phyloP scores from a whole-genome alignment of 1,140 invertebrate species.

The Trichoplusia ni region DNA sequence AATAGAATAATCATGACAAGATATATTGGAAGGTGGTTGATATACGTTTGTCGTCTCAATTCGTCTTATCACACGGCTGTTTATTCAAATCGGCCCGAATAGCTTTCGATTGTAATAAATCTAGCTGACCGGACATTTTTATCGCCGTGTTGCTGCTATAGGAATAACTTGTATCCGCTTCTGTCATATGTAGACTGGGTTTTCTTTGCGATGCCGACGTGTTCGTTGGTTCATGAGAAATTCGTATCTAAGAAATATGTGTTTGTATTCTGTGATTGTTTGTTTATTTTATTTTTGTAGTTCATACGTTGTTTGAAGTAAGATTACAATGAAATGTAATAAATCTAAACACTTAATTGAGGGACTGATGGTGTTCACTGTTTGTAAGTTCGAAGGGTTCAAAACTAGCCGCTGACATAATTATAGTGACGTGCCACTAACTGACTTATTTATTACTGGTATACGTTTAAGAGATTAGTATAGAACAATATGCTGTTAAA shows the following conservation, averaged over 20 bases:
- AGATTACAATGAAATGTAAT: constrained; percentile 6
- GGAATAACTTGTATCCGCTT: constrained; percentile 43
- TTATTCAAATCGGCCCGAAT: constrained; percentile 62
- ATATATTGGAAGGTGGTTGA: constrained; percentile 39
- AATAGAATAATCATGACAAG: constrained; percentile 61
- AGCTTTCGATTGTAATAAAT: constrained; percentile 63
- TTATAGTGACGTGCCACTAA: too few species aligned
- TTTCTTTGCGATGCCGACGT: constrained; percentile 20
- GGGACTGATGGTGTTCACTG: constrained; percentile 10
- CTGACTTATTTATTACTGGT: too few species aligned
- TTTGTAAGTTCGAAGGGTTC: constrained; percentile 11
- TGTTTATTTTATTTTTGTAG: background rate
- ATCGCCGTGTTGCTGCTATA: constrained; percentile 46
- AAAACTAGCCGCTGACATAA: too few species aligned
- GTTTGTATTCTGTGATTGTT: background rate
- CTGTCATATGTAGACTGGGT: constrained; percentile 22
- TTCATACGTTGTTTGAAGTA: background rate
- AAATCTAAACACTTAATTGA: constrained; percentile 13
- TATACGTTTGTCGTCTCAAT: constrained; percentile 44
- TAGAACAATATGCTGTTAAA: too few species aligned
- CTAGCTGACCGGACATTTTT: constrained; percentile 53
- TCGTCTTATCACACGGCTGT: constrained; percentile 54
- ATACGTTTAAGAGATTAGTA: too few species aligned
- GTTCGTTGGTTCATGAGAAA: background rate
- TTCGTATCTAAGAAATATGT: background rate